These are phyloP conservation scores for Invenusta paracnida DNA, from an alignment of 2,888 invertebrate species.

Conservation along the genomic window DNA sequence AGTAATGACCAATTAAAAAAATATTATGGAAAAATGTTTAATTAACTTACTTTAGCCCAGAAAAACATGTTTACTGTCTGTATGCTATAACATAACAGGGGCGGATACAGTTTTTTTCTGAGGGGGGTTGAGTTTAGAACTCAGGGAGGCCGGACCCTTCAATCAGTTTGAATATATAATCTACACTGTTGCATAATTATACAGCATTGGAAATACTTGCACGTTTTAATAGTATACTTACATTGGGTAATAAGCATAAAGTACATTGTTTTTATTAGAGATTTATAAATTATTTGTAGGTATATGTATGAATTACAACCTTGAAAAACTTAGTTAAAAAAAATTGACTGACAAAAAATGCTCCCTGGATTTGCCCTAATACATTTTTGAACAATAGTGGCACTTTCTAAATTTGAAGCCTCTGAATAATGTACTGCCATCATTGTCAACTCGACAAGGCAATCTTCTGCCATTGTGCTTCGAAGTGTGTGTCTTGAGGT, in stretches of 20 bases:
- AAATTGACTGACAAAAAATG: constrained; percentile 23
- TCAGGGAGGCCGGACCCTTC: too few relatives aligned
- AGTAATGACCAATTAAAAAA: too few relatives aligned
- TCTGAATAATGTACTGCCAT: constrained; percentile 14
- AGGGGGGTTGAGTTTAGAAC: background rate
- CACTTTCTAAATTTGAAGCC: background rate
- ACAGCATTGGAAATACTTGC: too few relatives aligned
- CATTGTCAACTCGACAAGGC: background rate
- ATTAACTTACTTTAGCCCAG: too few relatives aligned
- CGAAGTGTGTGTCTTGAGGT: constrained; percentile 24
- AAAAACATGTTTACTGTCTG: too few relatives aligned
- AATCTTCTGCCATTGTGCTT: constrained; percentile 26
- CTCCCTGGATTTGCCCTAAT: background rate
- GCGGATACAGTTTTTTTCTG: constrained; percentile 5
- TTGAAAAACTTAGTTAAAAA: background rate
- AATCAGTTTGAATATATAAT: too few relatives aligned
- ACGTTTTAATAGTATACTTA: background rate
- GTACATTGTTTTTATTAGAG: background rate
- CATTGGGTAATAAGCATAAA: constrained; percentile 8
- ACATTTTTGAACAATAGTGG: background rate
- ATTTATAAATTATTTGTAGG: constrained; percentile 7
- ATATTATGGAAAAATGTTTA: too few relatives aligned
- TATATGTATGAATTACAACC: constrained; percentile 11
- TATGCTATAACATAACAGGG: background rate
- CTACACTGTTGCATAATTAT: too few relatives aligned